phyloP scores from a whole-genome alignment of 2,797 vertebrate genomes.

The Moxostoma hubbsi region DNA sequence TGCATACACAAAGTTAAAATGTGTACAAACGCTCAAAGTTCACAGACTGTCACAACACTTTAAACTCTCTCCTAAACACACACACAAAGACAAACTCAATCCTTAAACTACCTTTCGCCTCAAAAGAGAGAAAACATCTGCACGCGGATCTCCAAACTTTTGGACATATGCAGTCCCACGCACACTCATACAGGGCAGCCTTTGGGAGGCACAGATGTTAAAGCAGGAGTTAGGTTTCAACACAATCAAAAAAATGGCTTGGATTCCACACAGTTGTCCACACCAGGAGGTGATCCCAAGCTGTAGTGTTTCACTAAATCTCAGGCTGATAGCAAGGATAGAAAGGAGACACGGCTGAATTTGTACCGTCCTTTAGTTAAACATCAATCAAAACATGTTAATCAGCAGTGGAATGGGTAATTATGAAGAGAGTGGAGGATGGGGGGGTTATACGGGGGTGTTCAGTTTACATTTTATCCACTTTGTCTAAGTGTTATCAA shows the following conservation, averaged over 20 bases:
- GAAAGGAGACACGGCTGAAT: conserved; percentile 42
- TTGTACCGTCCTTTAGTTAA: conserved; percentile 77
- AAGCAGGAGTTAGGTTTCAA: conserved; percentile 36
- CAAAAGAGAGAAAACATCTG: background rate
- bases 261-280: conserved; percentile 7
- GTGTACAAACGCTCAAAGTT: conserved; percentile 35
- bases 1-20: conserved; percentile 12
- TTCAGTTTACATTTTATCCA: background rate
- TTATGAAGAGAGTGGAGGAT: conserved; percentile 17
- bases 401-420: conserved; percentile 69
- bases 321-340: conserved; percentile 41
- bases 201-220: conserved; percentile 58
- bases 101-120: conserved; percentile 39
- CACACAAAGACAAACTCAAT: conserved; percentile 19
- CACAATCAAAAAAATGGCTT: conserved; percentile 8
- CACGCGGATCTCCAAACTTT: conserved; percentile 25
- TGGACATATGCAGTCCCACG: background rate
- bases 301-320: conserved; percentile 24
- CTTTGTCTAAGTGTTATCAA: background rate
- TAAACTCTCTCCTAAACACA: conserved; percentile 9
- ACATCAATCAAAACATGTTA: conserved; percentile 82
- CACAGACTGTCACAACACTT: conserved; percentile 13
- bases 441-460: conserved; percentile 16
- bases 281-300: conserved; percentile 5
- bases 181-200: conserved; percentile 18